These are phyloP conservation scores for Maconellicoccus hirsutus DNA, from an alignment of 1,140 invertebrate genomes.

Conservation along the genomic window DNA sequence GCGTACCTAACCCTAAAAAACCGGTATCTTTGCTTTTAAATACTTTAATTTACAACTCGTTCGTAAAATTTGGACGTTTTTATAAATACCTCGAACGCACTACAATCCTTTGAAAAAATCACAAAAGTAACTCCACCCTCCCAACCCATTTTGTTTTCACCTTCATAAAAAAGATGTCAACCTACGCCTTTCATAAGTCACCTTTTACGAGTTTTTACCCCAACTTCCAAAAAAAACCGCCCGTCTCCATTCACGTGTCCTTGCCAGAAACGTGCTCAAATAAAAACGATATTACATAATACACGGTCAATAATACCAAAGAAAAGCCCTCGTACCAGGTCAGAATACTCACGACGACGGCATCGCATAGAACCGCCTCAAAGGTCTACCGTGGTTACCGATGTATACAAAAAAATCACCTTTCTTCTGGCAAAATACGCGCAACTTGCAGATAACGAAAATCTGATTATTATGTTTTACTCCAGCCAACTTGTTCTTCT, in stretches of 20 bases:
- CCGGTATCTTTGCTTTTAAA: too few species aligned
- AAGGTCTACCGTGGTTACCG: neutral
- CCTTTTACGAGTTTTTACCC: neutral
- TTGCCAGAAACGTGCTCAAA: too few species aligned
- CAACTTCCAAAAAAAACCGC: neutral
- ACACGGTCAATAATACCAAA: neutral
- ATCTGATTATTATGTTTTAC: constrained; percentile 5
- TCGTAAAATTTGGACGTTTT: too few species aligned
- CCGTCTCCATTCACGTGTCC: too few species aligned
- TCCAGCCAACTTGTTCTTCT: neutral
- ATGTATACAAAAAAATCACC: neutral
- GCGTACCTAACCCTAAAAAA: too few species aligned
- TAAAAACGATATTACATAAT: neutral
- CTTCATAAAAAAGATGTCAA: neutral
- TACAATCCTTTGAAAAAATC: neutral
- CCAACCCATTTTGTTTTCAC: neutral
- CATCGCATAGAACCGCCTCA: neutral
- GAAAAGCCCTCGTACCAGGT: neutral
- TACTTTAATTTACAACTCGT: neutral
- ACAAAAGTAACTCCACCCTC: neutral
- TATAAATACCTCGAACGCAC: neutral
- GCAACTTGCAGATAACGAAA: neutral
- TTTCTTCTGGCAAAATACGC: neutral
- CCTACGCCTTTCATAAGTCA: neutral
- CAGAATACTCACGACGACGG: neutral